These are phyloP conservation scores for Archilochus colubris DNA, from an alignment of 2,113 vertebrate genomes.

Conservation along the genomic window DNA sequence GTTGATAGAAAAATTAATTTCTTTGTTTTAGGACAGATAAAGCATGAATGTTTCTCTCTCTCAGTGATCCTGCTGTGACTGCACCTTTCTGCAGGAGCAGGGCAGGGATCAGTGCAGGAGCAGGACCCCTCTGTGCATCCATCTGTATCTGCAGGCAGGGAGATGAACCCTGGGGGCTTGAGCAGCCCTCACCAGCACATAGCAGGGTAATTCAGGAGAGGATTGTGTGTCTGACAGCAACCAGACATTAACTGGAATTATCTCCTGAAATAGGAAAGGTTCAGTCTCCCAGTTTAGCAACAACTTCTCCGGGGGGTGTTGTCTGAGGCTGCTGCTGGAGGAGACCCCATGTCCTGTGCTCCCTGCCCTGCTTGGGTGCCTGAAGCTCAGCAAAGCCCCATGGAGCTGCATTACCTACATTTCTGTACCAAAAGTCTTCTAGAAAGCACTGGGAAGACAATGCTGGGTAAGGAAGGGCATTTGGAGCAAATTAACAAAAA, in stretches of 20 bases:
- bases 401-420: not conserved
- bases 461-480: not conserved
- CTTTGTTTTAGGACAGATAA: not conserved
- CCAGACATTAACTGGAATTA: not conserved
- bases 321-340: not conserved
- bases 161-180: not conserved
- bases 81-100: not conserved
- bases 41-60: not conserved
- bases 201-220: not conserved
- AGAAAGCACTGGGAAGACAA: not conserved
- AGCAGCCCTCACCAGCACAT: accelerated
- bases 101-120: not conserved
- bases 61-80: not conserved
- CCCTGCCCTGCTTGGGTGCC: accelerated
- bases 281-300: not conserved
- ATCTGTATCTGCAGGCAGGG: not conserved
- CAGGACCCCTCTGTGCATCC: not conserved
- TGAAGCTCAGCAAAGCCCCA: not conserved
- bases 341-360: not conserved
- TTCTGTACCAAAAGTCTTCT: accelerated
- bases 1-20: not conserved
- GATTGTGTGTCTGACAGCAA: not conserved
- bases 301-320: accelerated
- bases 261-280: not conserved
- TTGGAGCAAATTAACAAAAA: slow-evolving; percentile 45